Conservation (phyloP, 2,888 invertebrate genomes). For the Operophtera brumata region DNA sequence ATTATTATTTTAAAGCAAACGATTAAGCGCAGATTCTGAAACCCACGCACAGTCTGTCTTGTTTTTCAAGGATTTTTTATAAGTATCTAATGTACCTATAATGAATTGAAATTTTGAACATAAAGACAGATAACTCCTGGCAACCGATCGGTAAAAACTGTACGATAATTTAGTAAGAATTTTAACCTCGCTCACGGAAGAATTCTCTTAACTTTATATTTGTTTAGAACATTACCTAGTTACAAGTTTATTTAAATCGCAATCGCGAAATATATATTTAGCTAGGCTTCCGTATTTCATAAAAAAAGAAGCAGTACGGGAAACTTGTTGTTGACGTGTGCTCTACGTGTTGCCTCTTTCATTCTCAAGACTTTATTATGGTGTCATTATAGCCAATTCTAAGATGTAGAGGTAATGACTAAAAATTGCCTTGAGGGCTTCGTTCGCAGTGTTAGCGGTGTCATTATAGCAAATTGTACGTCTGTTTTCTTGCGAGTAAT, state of each 20-base stretch:
- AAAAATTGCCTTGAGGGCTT: slow-evolving; percentile 40
- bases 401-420: slow-evolving; percentile 37
- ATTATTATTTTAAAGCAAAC: slow-evolving; percentile 44
- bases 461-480: slow-evolving; percentile 27
- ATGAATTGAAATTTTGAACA: slow-evolving; percentile 35
- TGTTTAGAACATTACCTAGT: slow-evolving; percentile 12
- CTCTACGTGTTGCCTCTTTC: slow-evolving; percentile 25
- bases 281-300: slow-evolving; percentile 8
- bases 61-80: slow-evolving; percentile 54
- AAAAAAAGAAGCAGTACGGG: neutral
- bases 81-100: slow-evolving; percentile 21
- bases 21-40: slow-evolving; percentile 49
- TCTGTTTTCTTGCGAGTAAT: slow-evolving; percentile 10
- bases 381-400: slow-evolving; percentile 41
- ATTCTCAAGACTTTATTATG: slow-evolving; percentile 41
- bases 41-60: slow-evolving; percentile 52
- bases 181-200: slow-evolving; percentile 45
- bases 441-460: slow-evolving; percentile 18
- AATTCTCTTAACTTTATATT: slow-evolving; percentile 14
- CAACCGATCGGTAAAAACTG: slow-evolving; percentile 54
- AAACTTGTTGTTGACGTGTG: slow-evolving; percentile 2
- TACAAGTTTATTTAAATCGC: slow-evolving; percentile 2
- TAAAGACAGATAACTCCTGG: slow-evolving; percentile 54
- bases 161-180: slow-evolving; percentile 53
- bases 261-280: slow-evolving; percentile 6